Evolutionary conservation across 2,113 vertebrate genomes (phyloP), one percentile per base, ranked within the genome.

Genomic region (Aythya baeri): DNA sequence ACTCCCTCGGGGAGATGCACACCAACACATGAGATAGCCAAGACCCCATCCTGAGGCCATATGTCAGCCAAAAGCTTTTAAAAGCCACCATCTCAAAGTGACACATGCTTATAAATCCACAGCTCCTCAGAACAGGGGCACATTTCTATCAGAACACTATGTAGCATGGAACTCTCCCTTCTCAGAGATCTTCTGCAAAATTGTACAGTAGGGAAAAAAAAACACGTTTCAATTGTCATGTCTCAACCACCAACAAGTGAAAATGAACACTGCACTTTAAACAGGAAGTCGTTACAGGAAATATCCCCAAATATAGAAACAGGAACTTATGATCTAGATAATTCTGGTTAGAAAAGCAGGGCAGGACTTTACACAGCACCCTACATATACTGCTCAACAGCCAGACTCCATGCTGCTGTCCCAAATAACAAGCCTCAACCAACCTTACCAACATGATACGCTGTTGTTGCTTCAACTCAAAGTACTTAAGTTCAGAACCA

Each of bases 271-370:
- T 57, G 63, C 44, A 4, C 9, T 9, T 62, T 6, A 6, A 22
- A 71, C 83, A 93, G 96, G 95, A 97, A 95, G 3, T 13, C 1
- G 5, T 22, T 15, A 46, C 83, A 88, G 95, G 96, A 97, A 97
- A 15, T 0, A 3, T 22, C 84, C 52, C 62, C 74, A 57, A 78
- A 94, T 52, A 89, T 65, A 97, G 95, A 82, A 88, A 21, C 52
- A 27, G 86, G 91, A 95, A 92, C 57, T 58, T n/a, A 49, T 54
- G 94, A 96, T 98, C 98, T 8, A 75, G 79, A 46, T 59, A 52
- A 16, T 29, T 21, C 7, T 3, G 44, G 21, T 80, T 5, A 38
- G 59, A 38, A 62, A 43, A 61, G 78, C 5, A 0, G 41, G 61
- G 79, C 66, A 58, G 86, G 86, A 52, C 34, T 63, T 41, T 15